Evolutionary conservation across 2,113 vertebrate species (phyloP).

Genomic region (Eulemur rufifrons): DNA sequence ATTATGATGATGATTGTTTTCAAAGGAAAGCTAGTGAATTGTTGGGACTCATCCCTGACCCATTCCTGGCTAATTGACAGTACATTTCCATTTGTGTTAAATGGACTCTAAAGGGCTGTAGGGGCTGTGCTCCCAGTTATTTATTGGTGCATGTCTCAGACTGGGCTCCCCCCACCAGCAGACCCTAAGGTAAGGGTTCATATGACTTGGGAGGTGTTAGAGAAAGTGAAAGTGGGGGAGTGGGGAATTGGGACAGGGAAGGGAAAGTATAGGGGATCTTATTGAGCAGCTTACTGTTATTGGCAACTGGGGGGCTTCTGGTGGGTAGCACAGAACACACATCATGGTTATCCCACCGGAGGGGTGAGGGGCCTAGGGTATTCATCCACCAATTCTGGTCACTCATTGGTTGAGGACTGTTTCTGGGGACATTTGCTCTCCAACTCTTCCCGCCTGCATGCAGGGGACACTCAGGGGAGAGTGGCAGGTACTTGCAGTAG

Average conservation of each 20-base stretch:
- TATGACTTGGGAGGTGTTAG: background rate
- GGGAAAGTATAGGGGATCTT: background rate
- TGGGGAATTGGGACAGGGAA: background rate
- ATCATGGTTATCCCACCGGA: fast-evolving
- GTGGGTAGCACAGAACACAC: background rate
- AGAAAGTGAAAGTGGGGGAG: background rate
- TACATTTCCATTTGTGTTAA: background rate
- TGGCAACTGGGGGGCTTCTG: background rate
- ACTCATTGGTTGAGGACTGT: background rate
- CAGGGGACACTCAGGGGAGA: background rate
- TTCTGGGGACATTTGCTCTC: background rate
- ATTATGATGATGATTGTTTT: conserved; percentile 40
- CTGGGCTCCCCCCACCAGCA: background rate
- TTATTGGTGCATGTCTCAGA: background rate
- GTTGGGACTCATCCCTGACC: conserved; percentile 18
- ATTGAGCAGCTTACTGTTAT: background rate
- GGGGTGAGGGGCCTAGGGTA: background rate
- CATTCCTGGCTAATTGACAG: background rate
- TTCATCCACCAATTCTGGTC: background rate
- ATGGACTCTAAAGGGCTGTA: background rate
- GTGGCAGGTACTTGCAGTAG: background rate
- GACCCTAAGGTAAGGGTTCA: background rate
- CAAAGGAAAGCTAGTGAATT: conserved; percentile 31
- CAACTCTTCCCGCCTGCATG: background rate
- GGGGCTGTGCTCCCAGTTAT: background rate